Evolutionary conservation across 1,140 invertebrate species (phyloP).

Genomic region (Homarus americanus): DNA sequence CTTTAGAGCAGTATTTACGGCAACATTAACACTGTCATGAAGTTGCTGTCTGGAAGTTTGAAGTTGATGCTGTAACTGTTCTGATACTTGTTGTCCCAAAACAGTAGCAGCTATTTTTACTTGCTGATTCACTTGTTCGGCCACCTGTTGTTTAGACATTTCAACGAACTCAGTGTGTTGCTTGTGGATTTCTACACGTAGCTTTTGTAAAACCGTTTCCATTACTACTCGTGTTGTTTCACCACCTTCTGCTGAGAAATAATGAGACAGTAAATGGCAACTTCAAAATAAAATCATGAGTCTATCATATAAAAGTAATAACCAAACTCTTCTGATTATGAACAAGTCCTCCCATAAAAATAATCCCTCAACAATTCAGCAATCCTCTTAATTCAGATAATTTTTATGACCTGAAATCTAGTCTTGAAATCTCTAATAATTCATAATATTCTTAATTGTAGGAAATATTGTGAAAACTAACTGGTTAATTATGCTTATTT

Average conservation of each 20-base stretch:
- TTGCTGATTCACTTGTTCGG: conserved; percentile 33
- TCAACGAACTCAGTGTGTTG: conserved; percentile 8
- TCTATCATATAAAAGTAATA: no score
- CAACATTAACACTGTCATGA: conserved; percentile 15
- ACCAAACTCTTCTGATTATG: no score
- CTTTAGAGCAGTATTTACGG: conserved; percentile 15
- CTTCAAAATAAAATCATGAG: not conserved
- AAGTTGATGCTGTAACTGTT: conserved; percentile 20
- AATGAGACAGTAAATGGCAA: conserved; percentile 2
- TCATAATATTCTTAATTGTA: no score
- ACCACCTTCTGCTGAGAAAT: conserved; percentile 3
- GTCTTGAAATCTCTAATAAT: no score
- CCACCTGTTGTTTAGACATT: conserved; percentile 20
- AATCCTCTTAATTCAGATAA: no score
- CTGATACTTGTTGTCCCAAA: conserved; percentile 26
- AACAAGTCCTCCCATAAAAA: no score
- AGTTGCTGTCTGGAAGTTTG: conserved; percentile 26
- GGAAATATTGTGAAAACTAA: no score
- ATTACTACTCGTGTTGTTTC: conserved; percentile 76
- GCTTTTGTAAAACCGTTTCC: conserved; percentile 72
- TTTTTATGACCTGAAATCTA: no score
- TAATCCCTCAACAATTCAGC: no score
- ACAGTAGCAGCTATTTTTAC: conserved; percentile 43
- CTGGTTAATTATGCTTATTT: not conserved
- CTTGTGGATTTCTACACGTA: conserved; percentile 46